Percentiles rank a stretch among this genome's conserved stretches.
These are phyloP conservation scores for Pachypsylla venusta DNA, from an alignment of 1,140 invertebrate species.

Conservation along the genomic window DNA sequence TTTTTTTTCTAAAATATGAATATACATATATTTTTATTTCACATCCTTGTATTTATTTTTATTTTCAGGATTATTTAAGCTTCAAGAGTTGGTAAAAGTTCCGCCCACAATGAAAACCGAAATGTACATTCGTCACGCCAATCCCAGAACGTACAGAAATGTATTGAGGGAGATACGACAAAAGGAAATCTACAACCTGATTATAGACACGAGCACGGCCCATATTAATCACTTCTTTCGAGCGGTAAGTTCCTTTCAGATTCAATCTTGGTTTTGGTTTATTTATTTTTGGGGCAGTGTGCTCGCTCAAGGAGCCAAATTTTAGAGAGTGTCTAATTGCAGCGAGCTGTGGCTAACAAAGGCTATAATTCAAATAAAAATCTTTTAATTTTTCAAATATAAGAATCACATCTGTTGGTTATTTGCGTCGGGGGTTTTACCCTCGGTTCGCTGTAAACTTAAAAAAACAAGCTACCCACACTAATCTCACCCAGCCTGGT, in stretches of 20 bases:
- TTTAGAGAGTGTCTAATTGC: too few relatives aligned
- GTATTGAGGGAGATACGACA: conserved; percentile 62
- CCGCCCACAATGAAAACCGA: conserved; percentile 49
- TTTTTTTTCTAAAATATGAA: not conserved
- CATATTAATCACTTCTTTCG: conserved; percentile 61
- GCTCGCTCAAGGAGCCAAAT: too few relatives aligned
- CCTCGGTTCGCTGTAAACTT: too few relatives aligned
- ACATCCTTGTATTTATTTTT: conserved; percentile 5
- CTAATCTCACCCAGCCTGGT: too few relatives aligned
- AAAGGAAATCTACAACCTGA: conserved; percentile 67
- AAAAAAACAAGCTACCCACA: too few relatives aligned
- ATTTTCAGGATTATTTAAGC: conserved; percentile 64
- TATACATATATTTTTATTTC: not conserved
- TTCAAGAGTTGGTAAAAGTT: conserved; percentile 66
- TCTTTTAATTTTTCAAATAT: too few relatives aligned
- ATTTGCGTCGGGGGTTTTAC: too few relatives aligned
- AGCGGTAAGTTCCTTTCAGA: conserved; percentile 46
- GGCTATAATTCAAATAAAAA: too few relatives aligned
- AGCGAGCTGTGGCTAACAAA: too few relatives aligned
- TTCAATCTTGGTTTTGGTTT: not conserved
- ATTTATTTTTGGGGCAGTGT: not conserved
- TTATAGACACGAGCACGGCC: conserved; percentile 64
- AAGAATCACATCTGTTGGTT: too few relatives aligned
- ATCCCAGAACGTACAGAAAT: conserved; percentile 55
- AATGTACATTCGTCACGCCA: conserved; percentile 67